Percentiles rank a stretch among this genome's conserved stretches.
phyloP scores from a whole-genome alignment of 2,888 invertebrate genomes.

The Pasiphila rectangulata region DNA sequence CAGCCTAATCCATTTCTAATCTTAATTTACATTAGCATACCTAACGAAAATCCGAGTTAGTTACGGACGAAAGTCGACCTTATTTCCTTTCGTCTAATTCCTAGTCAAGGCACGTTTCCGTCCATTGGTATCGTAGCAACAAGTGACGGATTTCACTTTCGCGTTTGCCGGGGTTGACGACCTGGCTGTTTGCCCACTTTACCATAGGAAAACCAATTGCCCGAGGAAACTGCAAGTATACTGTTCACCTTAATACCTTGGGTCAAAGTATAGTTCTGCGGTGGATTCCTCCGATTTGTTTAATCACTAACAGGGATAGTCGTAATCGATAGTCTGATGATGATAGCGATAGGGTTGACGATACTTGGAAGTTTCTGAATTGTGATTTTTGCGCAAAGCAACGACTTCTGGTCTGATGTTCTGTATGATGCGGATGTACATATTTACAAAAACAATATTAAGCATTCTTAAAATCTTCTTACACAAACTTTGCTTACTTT shows the following conservation, averaged over 20 bases:
- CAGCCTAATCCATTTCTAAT: constrained; percentile 22
- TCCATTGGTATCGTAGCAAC: constrained; percentile 55
- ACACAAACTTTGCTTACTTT: too few species aligned
- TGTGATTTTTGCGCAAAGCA: too few species aligned
- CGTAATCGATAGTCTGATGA: constrained; percentile 29
- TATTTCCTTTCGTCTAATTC: constrained; percentile 41
- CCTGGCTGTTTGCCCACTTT: constrained; percentile 45
- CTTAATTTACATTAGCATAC: constrained; percentile 31
- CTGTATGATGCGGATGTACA: too few species aligned
- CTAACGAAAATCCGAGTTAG: constrained; percentile 27
- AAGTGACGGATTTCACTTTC: constrained; percentile 72
- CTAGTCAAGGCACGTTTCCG: constrained; percentile 49
- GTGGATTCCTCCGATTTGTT: constrained; percentile 37
- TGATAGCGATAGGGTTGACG: constrained; percentile 30
- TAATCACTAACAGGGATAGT: constrained; percentile 44
- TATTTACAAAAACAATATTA: too few species aligned
- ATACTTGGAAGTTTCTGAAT: not conserved
- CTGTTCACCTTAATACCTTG: constrained; percentile 28
- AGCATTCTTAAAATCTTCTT: too few species aligned
- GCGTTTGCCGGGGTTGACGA: constrained; percentile 50
- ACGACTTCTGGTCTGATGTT: too few species aligned
- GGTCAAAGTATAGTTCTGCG: constrained; percentile 22
- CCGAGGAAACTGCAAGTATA: constrained; percentile 34
- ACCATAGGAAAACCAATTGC: constrained; percentile 42
- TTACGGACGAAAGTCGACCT: constrained; percentile 44